Evolutionary conservation across 2,888 invertebrate species (phyloP), one percentile per base, ranked within the genome.

Genomic region (Diarsia mendica): DNA sequence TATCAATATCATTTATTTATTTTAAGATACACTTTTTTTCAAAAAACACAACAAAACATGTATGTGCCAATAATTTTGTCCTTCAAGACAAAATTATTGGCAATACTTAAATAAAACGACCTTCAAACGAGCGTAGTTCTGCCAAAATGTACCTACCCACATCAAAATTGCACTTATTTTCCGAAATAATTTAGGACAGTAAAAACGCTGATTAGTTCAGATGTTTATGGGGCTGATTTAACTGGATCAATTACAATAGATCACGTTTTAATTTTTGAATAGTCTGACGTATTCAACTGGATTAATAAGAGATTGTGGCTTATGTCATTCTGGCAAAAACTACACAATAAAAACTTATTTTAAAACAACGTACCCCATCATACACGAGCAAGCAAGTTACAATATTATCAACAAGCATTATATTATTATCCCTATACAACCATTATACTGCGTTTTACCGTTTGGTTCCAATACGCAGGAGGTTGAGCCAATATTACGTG

Each of bases 401-500:
- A 77, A 79, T 80, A 77, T 46, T 80, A 85, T 86, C 80, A 89
- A 88, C 87, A 89, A 90, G 89, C 89, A 67, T 88, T 87, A 84
- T 78, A 77, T 75, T 84, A 81, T 77, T 85, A 83, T 83, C 72
- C 73, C 86, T 84, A 86, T 80, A 77, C 79, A 83, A 81, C 73
- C 75, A 44, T 51, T 55, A 83, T 72, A 76, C 80, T 80, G 80
- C 80, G 76, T 81, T 72, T 78, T 76, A 77, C 72, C 75, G 73
- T 66, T 75, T 82, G 67, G 73, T 63, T n/a, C 72, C 67, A 48
- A 80, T 85, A 82, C 91, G 91, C 90, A 85, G 33, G 70, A 73
- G 20, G 55, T 78, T 82, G 55, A 93, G 91, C 92, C 90, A 92
- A 93, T 96, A 96, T 96, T 96, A 96, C 96, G 96, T 96, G 85